Conservation (phyloP, 1,140 invertebrate species). For the Meloidogyne hapla region DNA sequence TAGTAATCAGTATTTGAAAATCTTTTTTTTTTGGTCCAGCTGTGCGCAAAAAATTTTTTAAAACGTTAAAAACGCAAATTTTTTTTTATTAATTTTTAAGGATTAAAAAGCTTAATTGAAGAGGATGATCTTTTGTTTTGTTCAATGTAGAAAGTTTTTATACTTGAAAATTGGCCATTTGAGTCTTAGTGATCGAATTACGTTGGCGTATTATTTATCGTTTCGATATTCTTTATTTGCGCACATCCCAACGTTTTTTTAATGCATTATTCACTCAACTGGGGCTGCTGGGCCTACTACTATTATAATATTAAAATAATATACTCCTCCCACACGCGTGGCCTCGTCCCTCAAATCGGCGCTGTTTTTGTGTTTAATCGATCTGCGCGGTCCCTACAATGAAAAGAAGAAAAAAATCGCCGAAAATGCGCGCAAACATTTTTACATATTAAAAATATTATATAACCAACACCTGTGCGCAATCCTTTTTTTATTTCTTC, state of each 20-base stretch:
- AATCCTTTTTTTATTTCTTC: neutral
- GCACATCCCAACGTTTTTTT: neutral
- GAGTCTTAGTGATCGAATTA: too few relatives aligned
- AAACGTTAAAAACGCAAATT: neutral
- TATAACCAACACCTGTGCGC: neutral
- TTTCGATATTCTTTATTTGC: too few relatives aligned
- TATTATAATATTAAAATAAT: neutral
- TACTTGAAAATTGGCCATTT: too few relatives aligned
- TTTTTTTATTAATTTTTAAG: too few relatives aligned
- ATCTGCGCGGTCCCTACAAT: conserved; percentile 4
- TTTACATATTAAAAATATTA: neutral
- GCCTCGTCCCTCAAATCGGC: conserved; percentile 1
- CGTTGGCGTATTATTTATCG: too few relatives aligned
- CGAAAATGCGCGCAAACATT: conserved; percentile 5
- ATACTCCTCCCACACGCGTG: neutral
- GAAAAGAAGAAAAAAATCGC: neutral
- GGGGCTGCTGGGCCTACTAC: too few relatives aligned
- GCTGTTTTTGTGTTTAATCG: neutral
- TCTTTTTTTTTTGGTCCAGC: neutral
- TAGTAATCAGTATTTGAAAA: neutral
- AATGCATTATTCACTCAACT: too few relatives aligned
- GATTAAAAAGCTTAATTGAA: too few relatives aligned
- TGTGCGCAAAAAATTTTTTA: neutral
- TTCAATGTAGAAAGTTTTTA: too few relatives aligned
- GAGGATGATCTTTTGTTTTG: too few relatives aligned